Conservation (phyloP, 2,113 vertebrate species). For the Charadrius vociferus region DNA sequence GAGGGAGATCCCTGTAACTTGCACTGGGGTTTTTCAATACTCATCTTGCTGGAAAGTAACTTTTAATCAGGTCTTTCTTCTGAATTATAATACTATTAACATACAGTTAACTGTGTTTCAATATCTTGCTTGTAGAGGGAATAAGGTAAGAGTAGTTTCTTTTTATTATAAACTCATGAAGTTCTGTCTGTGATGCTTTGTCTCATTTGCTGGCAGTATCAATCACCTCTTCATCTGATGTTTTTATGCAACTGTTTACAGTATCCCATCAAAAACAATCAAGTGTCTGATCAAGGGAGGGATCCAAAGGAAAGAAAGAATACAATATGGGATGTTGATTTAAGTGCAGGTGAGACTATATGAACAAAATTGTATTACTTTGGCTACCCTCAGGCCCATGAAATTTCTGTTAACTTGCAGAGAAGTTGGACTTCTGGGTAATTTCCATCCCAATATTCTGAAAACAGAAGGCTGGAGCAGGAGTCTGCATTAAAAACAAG, state of each 20-base stretch:
- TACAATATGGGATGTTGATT: neutral
- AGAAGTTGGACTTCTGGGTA: neutral
- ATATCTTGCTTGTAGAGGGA: neutral
- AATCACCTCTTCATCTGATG: neutral
- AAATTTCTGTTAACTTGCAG: neutral
- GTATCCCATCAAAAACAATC: neutral
- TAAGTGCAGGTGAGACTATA: neutral
- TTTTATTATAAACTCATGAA: neutral
- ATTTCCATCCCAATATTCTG: neutral
- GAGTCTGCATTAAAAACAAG: neutral
- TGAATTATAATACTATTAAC: neutral
- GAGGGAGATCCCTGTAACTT: neutral
- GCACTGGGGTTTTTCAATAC: neutral
- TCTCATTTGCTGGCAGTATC: neutral
- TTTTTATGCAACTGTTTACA: neutral
- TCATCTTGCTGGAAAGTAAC: rapidly evolving
- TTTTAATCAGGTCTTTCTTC: neutral
- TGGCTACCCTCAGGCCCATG: neutral
- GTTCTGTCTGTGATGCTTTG: neutral
- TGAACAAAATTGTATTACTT: neutral
- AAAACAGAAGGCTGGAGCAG: neutral
- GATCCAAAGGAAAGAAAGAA: neutral
- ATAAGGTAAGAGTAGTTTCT: neutral
- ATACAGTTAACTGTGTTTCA: neutral
- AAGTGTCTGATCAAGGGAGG: neutral